These are phyloP conservation scores for Heliconius eleuchia DNA, from an alignment of 1,140 invertebrate species.

Conservation along the genomic window DNA sequence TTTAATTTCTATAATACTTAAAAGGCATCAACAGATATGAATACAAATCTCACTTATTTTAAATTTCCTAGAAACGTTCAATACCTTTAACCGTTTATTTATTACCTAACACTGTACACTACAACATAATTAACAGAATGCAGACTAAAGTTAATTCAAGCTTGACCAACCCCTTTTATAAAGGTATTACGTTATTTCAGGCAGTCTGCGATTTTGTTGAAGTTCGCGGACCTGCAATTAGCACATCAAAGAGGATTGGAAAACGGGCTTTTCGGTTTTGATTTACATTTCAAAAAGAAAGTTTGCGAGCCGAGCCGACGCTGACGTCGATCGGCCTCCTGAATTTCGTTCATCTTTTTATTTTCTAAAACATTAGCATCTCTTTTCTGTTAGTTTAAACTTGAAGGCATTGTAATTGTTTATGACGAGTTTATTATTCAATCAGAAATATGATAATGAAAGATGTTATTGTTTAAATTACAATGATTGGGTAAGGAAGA, in stretches of 20 bases:
- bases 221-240: conserved; percentile 54
- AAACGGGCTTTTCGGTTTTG: conserved; percentile 56
- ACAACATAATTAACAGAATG: conserved; percentile 5
- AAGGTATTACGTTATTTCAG: conserved; percentile 14
- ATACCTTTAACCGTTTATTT: not conserved
- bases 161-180: conserved; percentile 14
- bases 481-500: no score
- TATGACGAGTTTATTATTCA: not conserved
- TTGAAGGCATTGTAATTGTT: conserved; percentile 3
- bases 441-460: not conserved
- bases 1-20: no score
- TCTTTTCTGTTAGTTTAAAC: not conserved
- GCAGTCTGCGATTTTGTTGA: conserved; percentile 47
- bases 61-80: no score
- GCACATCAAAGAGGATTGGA: conserved; percentile 61
- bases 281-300: conserved; percentile 66
- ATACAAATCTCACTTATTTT: no score
- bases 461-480: no score
- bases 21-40: no score
- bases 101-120: not conserved
- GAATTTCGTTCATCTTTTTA: not conserved
- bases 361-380: conserved; percentile 13
- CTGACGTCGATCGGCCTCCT: conserved; percentile 33
- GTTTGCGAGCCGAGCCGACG: conserved; percentile 33
- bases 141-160: conserved; percentile 1